Evolutionary conservation across 2,113 vertebrate species (phyloP), one percentile per base, ranked within the genome.

Genomic region (Seriola quinqueradiata): DNA sequence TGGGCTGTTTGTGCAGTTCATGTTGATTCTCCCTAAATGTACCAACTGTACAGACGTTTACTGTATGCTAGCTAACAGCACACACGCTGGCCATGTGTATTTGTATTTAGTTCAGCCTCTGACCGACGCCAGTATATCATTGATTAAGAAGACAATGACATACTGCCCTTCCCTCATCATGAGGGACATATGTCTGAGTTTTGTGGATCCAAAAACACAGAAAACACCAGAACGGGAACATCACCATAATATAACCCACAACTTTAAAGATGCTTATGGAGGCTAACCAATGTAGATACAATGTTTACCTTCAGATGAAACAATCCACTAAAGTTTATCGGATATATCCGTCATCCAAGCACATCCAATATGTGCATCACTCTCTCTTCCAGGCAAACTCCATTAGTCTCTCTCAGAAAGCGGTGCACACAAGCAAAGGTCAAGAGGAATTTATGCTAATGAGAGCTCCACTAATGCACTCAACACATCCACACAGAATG

Each of bases 391-490:
- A 36, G 64, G 40, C 74, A 74, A 84, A 80, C 67, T 38, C 75
- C 85, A 85, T 88, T 79, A 92, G 79, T 76, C 64, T 70, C 52
- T 34, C 46, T 59, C 72, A 8, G 75, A 73, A 58, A 89, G 60
- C 60, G 76, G 54, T 11, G 16, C 71, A 54, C 55, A 36, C 75
- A 67, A 55, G 70, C 59, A 83, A 85, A 91, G 89, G 87, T 92
- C 84, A 91, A 91, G 85, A 82, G 87, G 83, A 70, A 54, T 87
- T 85, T 86, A 88, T 91, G 87, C 89, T 81, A 85, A 90, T 89
- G 58, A 9, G 13, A 71, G 59, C 55, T 73, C 58, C 7, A 25
- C 71, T 82, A 70, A 87, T 70, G 79, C 75, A 59, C 69, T 88
- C 71, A 54, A 23, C 61, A 83, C 85, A 17, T 48, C 89, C 60